A percentile compares a stretch with the other conserved stretches of the same genome.
Evolutionary conservation across 2,797 vertebrate genomes (phyloP).

Genomic region (Pipistrellus nathusii): DNA sequence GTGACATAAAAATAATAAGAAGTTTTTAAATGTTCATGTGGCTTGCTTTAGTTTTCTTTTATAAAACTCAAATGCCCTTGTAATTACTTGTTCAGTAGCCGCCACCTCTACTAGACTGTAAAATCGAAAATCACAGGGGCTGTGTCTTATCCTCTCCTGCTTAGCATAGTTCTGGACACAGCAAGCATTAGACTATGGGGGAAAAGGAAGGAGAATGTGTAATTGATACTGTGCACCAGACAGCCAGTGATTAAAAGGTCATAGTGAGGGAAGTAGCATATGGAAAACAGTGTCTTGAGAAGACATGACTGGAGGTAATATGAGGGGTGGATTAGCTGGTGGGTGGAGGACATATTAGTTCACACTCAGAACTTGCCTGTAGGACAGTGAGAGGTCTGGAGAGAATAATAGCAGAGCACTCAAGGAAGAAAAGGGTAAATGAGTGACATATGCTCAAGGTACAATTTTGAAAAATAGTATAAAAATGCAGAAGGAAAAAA

Average conservation of each 20-base stretch:
- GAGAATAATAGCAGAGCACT: neutral
- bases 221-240: neutral
- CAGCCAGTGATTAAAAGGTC: neutral
- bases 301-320: neutral
- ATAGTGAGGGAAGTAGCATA: neutral
- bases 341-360: neutral
- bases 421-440: neutral
- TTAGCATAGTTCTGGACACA: neutral
- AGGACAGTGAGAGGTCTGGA: neutral
- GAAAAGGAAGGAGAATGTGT: neutral
- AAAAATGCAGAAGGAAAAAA: neutral
- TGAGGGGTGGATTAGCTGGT: neutral
- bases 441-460: neutral
- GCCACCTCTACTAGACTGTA: neutral
- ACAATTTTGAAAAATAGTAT: neutral
- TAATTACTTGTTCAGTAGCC: slow-evolving; percentile 3
- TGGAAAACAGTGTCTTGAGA: neutral
- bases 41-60: neutral
- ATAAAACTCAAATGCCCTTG: neutral
- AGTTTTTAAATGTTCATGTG: neutral
- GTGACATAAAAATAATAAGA: neutral
- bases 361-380: neutral
- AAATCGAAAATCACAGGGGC: slow-evolving; percentile 10
- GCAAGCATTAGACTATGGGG: neutral
- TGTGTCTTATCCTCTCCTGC: neutral